Conservation (phyloP, 1,140 invertebrate genomes). For the Atta texana region DNA sequence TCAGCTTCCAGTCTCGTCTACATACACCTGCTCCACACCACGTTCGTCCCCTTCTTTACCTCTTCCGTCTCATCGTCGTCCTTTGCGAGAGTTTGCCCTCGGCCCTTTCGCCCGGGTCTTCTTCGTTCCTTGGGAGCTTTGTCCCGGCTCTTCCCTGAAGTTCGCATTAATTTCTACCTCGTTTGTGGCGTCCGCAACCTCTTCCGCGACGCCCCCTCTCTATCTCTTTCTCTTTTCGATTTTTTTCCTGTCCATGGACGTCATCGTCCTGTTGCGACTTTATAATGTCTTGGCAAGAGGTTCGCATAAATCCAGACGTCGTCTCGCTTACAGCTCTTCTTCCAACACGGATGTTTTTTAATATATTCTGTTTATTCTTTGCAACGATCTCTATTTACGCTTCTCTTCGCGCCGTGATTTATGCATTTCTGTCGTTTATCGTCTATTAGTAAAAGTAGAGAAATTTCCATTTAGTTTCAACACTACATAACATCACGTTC, state of each 20-base stretch:
- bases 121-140: constrained; percentile 54
- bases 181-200: constrained; percentile 55
- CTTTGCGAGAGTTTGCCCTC: constrained; percentile 56
- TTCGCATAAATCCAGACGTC: constrained; percentile 54
- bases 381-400: constrained; percentile 16
- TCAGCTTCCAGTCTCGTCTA: constrained; percentile 53
- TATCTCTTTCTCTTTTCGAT: not conserved
- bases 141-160: constrained; percentile 48
- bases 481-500: not conserved
- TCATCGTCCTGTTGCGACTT: constrained; percentile 35
- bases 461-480: not conserved
- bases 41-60: not conserved
- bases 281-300: constrained; percentile 42
- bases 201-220: constrained; percentile 11
- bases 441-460: constrained; percentile 16
- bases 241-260: constrained; percentile 1
- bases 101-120: constrained; percentile 47
- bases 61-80: constrained; percentile 20
- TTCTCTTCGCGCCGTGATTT: not conserved
- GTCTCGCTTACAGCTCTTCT: constrained; percentile 22
- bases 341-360: constrained; percentile 22
- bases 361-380: constrained; percentile 29
- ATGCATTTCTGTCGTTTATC: constrained; percentile 8
- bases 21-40: constrained; percentile 52
- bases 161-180: constrained; percentile 64